A percentile compares a stretch with the other conserved stretches of the same genome.
Conservation (phyloP, 2,113 vertebrate genomes). For the Thryonomys swinderianus region DNA sequence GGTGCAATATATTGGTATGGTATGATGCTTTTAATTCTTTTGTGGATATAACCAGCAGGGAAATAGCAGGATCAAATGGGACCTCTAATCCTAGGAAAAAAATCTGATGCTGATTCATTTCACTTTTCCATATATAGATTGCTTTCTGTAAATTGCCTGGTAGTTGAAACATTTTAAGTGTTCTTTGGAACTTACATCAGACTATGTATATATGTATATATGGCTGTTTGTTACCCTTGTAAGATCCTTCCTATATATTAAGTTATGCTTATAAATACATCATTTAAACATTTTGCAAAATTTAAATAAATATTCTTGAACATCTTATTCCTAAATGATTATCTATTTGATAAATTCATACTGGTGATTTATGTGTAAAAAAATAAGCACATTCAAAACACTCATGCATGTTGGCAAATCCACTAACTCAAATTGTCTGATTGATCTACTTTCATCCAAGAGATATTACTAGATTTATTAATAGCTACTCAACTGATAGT, state of each 20-base stretch:
- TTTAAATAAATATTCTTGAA: background rate
- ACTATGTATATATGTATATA: no score
- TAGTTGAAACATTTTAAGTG: background rate
- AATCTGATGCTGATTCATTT: background rate
- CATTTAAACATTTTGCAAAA: background rate
- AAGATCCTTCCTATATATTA: background rate
- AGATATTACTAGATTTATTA: background rate
- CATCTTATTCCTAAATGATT: background rate
- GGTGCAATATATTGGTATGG: no score
- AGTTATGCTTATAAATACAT: background rate
- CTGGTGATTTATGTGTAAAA: background rate
- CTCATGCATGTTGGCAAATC: background rate
- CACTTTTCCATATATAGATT: background rate
- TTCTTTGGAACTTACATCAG: background rate
- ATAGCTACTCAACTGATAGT: background rate
- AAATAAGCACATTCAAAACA: background rate
- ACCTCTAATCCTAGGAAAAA: background rate
- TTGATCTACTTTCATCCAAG: background rate
- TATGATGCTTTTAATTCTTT: no score
- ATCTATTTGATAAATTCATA: background rate
- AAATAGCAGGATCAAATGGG: no score
- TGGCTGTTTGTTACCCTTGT: background rate
- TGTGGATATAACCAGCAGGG: no score
- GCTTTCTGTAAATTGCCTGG: background rate
- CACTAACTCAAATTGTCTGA: background rate